Evolutionary conservation across 2,113 vertebrate species (phyloP).

Genomic region (Ceyx margarethae): DNA sequence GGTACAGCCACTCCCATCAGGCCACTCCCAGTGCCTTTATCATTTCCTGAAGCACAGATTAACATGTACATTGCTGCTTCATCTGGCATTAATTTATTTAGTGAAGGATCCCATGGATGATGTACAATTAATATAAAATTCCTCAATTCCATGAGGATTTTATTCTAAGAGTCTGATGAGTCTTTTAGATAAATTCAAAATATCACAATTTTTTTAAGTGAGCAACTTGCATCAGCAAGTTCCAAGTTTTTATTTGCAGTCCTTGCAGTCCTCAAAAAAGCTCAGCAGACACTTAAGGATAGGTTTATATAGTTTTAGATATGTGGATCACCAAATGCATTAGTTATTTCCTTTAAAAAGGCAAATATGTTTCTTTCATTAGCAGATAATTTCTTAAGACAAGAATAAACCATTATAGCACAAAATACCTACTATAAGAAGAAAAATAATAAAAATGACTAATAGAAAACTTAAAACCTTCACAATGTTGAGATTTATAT

Average conservation of each 20-base stretch:
- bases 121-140: not conserved
- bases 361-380: conserved; percentile 54
- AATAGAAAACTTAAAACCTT: not conserved
- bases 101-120: not conserved
- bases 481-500: conserved; percentile 9
- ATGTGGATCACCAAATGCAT: conserved; percentile 20
- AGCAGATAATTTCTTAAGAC: conserved; percentile 42
- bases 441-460: conserved; percentile 42
- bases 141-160: not conserved
- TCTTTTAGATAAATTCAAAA: conserved; percentile 1
- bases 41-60: not conserved
- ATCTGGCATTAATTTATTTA: not conserved
- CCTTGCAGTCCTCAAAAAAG: not conserved
- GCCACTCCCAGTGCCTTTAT: not conserved
- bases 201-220: not conserved
- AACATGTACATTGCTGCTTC: not conserved
- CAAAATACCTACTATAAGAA: conserved; percentile 32
- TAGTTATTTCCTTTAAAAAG: conserved; percentile 10
- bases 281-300: not conserved
- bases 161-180: not conserved
- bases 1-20: not conserved
- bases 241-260: conserved; percentile 16
- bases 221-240: not conserved
- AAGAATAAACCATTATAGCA: conserved; percentile 14
- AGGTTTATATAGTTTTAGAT: conserved; percentile 12